Conservation (phyloP, 2,888 invertebrate species). For the Drepana falcataria region DNA sequence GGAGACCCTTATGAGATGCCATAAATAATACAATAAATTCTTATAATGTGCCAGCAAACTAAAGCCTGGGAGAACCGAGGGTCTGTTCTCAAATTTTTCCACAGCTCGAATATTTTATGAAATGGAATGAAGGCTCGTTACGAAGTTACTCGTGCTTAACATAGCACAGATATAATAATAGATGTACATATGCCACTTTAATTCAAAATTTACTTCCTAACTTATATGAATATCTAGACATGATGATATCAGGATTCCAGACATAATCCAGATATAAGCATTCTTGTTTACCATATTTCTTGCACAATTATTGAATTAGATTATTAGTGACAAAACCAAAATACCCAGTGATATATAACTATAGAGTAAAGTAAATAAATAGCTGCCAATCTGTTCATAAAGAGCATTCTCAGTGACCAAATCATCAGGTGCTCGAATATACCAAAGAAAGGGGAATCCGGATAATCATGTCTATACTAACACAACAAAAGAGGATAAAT, state of each 20-base stretch:
- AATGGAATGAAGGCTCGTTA: constrained; percentile 1
- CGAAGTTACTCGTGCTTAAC: neutral
- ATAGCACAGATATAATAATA: neutral
- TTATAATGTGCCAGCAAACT: too few species aligned
- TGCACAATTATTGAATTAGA: neutral
- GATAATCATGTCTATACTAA: constrained; percentile 20
- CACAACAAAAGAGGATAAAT: constrained; percentile 6
- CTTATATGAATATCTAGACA: constrained; percentile 13
- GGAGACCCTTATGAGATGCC: too few species aligned
- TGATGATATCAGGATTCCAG: constrained; percentile 32
- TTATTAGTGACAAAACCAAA: too few species aligned
- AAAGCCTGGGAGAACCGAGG: too few species aligned
- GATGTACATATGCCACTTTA: constrained; percentile 1
- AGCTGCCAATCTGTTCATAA: neutral
- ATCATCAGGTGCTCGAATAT: too few species aligned
- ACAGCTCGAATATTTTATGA: neutral
- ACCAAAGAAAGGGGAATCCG: constrained; percentile 22
- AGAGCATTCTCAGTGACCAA: too few species aligned
- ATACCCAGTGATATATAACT: too few species aligned
- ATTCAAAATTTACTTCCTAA: constrained; percentile 5
- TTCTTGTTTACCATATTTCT: too few species aligned
- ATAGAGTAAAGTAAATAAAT: neutral
- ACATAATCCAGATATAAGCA: too few species aligned
- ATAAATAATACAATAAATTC: too few species aligned
- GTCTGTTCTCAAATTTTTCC: neutral